phyloP scores from a whole-genome alignment of 2,797 vertebrate species.

The Eulemur coronatus region DNA sequence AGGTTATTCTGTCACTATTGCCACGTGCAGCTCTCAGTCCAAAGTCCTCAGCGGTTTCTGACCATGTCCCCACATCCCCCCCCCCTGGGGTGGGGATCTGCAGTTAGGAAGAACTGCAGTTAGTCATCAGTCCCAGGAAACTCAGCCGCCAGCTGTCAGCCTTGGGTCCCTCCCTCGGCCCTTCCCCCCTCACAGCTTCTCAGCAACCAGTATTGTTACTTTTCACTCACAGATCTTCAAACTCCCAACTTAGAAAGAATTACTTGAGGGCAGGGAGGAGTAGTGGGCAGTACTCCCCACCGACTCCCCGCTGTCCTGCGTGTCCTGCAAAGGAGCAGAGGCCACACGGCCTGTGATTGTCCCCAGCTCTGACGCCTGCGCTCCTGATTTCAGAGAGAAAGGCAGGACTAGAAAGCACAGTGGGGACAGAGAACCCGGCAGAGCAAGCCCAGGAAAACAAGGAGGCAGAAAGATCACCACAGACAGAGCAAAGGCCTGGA shows the following conservation, averaged over 20 bases:
- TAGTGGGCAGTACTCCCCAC: not conserved
- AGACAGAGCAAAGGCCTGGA: not conserved
- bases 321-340: not conserved
- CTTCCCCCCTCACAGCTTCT: not conserved
- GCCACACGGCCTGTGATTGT: not conserved
- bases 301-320: not conserved
- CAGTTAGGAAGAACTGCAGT: not conserved
- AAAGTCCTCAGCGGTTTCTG: not conserved
- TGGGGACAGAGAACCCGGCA: not conserved
- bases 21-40: not conserved
- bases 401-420: not conserved
- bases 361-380: not conserved
- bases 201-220: not conserved
- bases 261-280: not conserved
- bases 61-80: not conserved
- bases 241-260: not conserved
- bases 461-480: not conserved
- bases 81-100: not conserved
- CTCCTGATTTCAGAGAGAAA: not conserved
- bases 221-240: not conserved
- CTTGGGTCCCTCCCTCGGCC: not conserved
- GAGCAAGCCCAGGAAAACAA: not conserved
- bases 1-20: not conserved
- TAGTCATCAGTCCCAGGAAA: not conserved
- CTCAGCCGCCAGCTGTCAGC: not conserved